A percentile compares a stretch with the other conserved stretches of the same genome.
These are phyloP conservation scores for Macroteleia sp. DNA, from an alignment of 2,888 invertebrate species.

Conservation along the genomic window DNA sequence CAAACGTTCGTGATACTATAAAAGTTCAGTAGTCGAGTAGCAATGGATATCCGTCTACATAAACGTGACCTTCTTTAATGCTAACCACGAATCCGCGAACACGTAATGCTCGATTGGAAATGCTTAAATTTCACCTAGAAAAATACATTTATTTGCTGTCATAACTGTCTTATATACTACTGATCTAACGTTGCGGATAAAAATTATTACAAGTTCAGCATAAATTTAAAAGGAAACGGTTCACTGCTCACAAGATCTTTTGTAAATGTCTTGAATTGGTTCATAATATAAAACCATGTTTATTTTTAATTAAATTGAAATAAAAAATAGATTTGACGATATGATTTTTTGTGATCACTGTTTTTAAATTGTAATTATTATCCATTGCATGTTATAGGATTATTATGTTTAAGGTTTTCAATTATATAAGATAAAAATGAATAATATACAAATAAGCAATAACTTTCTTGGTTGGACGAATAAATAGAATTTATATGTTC, in stretches of 20 bases:
- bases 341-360: too few species aligned
- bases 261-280: too few species aligned
- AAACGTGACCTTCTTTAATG: constrained; percentile 69
- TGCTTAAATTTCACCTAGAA: constrained; percentile 63
- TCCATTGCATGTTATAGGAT: too few species aligned
- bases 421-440: too few species aligned
- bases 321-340: too few species aligned
- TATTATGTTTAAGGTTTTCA: too few species aligned
- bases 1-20: constrained; percentile 68
- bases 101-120: constrained; percentile 63
- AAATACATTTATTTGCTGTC: constrained; percentile 68
- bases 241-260: constrained; percentile 5
- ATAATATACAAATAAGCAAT: too few species aligned
- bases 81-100: constrained; percentile 56
- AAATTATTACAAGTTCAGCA: constrained; percentile 42
- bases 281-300: too few species aligned
- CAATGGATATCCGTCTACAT: constrained; percentile 42
- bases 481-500: too few species aligned
- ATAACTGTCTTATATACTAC: constrained; percentile 57
- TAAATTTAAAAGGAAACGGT: not conserved
- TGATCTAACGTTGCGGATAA: constrained; percentile 5
- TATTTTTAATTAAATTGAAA: too few species aligned
- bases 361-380: too few species aligned
- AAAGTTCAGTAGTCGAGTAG: constrained; percentile 69
- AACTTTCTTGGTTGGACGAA: too few species aligned